Evolutionary conservation across 1,140 invertebrate genomes (phyloP).

Genomic region (Eupristina koningsbergeri): DNA sequence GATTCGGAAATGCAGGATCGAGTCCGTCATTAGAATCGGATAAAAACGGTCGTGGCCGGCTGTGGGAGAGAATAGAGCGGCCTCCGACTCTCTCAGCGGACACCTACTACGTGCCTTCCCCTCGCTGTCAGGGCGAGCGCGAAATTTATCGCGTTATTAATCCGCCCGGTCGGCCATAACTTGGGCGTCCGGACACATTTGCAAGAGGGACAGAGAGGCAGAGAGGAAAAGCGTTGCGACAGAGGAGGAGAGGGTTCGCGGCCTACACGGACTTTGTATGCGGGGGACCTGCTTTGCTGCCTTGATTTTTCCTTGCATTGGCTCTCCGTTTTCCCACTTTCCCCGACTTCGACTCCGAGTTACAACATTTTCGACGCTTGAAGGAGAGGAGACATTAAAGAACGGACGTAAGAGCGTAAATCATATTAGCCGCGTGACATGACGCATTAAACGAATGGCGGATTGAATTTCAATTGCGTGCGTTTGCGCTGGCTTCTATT

Average conservation of each 20-base stretch:
- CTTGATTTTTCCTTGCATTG: slow-evolving; percentile 18
- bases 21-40: background rate
- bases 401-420: slow-evolving; percentile 28
- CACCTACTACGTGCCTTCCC: slow-evolving; percentile 39
- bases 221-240: slow-evolving; percentile 20
- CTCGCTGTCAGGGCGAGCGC: slow-evolving; percentile 52
- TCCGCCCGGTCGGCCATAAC: slow-evolving; percentile 42
- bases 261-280: background rate
- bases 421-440: slow-evolving; percentile 23
- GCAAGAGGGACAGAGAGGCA: slow-evolving; percentile 30
- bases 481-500: background rate
- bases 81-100: background rate
- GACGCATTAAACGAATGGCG: background rate
- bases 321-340: slow-evolving; percentile 32
- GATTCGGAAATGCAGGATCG: background rate
- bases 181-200: slow-evolving; percentile 38
- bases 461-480: slow-evolving; percentile 29
- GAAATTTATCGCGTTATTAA: slow-evolving; percentile 66
- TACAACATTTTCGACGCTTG: slow-evolving; percentile 14
- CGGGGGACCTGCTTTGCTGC: slow-evolving; percentile 29
- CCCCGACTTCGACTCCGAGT: background rate
- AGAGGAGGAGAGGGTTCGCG: background rate
- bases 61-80: background rate
- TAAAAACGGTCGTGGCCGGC: background rate
- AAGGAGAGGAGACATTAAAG: slow-evolving; percentile 1